Evolutionary conservation across 2,797 vertebrate species (phyloP), one percentile per base, ranked within the genome.

Genomic region (Ctenochaetus hawaiiensis): DNA sequence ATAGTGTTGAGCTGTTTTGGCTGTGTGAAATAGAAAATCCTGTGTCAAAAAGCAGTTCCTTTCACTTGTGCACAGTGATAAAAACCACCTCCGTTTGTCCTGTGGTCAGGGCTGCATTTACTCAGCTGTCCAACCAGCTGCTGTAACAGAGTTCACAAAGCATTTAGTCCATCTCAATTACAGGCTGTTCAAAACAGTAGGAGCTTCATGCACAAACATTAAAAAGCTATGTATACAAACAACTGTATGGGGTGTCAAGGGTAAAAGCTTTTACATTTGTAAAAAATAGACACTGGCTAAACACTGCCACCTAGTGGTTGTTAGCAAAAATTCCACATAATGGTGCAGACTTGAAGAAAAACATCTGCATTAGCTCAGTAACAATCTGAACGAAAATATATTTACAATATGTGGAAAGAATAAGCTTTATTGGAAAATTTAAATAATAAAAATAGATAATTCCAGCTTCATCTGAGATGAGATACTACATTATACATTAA

Each of bases 281-380:
- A 34, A 20, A 23, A 45, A 53, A 13, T 8, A 45, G 1, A 78
- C 0, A 41, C 1, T 57, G 1, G 52, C 6, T 49, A 4, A 85
- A 22, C 64, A 68, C 79, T 91, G 85, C 88, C 91, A 80, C 72
- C 92, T 85, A 79, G 90, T 89, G 92, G 85, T 23, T 62, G 0
- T 1, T 8, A 2, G 18, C 30, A 34, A 34, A 34, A 34, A 34
- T 34, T 59, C 37, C 26, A 6, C 48, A 44, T 4, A 62, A 23
- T 14, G 18, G 10, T 20, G 41, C 11, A 44, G 20, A 16, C 20
- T 3, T n/a, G 3, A 2, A 52, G 10, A 48, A 49, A 41, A 37
- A 54, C 9, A 17, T 34, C 34, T 68, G 6, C 43, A 3, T 44
- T 57, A 8, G 10, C 20, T 14, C 14, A 49, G 53, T 11, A 37